Conservation (phyloP, 2,113 vertebrate species). For the Shinisaurus crocodilurus region DNA sequence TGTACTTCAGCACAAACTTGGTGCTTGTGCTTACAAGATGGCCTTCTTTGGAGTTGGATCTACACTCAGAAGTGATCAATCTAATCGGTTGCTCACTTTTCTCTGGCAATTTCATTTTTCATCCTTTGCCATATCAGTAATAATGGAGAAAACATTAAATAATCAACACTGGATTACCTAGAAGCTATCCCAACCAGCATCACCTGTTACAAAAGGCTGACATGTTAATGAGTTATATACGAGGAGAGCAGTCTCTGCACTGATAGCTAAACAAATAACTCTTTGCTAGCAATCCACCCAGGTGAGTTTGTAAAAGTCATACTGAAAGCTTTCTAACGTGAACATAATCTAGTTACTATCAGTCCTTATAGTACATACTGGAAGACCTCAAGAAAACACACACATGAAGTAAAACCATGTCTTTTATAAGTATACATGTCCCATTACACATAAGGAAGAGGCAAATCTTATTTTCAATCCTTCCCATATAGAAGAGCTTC, state of each 20-base stretch:
- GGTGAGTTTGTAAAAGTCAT: neutral
- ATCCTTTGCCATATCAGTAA: constrained; percentile 23
- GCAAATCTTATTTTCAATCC: neutral
- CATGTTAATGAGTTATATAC: neutral
- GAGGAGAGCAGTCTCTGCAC: neutral
- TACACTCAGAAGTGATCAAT: neutral
- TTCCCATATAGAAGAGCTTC: neutral
- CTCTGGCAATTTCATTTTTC: constrained; percentile 55
- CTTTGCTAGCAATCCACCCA: neutral
- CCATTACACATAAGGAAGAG: neutral
- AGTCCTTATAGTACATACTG: neutral
- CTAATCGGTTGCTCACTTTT: constrained; percentile 36
- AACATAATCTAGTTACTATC: neutral
- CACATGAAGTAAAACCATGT: neutral
- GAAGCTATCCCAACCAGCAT: neutral
- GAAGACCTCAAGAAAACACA: neutral
- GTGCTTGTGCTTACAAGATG: neutral
- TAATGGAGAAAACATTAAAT: neutral
- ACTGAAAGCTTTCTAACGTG: neutral
- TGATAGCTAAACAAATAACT: neutral
- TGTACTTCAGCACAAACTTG: neutral
- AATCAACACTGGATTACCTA: neutral
- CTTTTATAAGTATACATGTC: neutral
- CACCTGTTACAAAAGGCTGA: rapidly evolving
- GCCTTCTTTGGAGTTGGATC: rapidly evolving